A percentile compares a stretch with the other conserved stretches of the same genome.
These are phyloP conservation scores for Cairina moschata DNA, from an alignment of 2,113 vertebrate genomes.

Conservation along the genomic window DNA sequence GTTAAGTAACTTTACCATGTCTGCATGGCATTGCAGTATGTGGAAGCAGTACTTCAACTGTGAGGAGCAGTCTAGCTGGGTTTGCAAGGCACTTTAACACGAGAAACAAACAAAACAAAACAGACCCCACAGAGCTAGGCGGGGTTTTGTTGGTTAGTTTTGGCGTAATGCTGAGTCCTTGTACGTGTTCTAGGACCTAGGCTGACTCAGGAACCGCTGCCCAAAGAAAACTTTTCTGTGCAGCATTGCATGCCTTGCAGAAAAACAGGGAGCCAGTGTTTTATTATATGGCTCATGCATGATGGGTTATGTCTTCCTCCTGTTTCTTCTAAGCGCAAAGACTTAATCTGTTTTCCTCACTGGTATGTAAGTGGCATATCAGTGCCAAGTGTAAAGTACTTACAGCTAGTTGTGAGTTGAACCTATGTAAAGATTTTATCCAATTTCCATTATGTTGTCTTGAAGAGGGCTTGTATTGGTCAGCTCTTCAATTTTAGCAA, in stretches of 20 bases:
- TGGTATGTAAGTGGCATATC: neutral
- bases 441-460: neutral
- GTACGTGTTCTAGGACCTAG: neutral
- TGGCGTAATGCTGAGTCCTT: neutral
- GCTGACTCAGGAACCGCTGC: neutral
- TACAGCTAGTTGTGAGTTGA: neutral
- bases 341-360: neutral
- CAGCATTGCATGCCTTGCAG: neutral
- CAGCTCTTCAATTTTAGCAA: conserved; percentile 4
- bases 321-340: conserved; percentile 6
- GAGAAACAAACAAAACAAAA: neutral
- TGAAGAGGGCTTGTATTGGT: neutral
- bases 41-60: neutral
- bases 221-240: neutral
- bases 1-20: neutral
- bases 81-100: neutral
- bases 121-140: neutral
- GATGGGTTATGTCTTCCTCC: conserved; percentile 5
- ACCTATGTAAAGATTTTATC: neutral
- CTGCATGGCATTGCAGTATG: neutral
- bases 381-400: neutral
- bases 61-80: neutral
- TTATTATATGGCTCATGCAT: neutral
- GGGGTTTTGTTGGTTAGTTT: neutral
- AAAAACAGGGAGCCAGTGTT: neutral